A percentile compares a stretch with the other conserved stretches of the same genome.
Conservation (phyloP, 2,888 invertebrate species). For the Yponomeuta evonymella region DNA sequence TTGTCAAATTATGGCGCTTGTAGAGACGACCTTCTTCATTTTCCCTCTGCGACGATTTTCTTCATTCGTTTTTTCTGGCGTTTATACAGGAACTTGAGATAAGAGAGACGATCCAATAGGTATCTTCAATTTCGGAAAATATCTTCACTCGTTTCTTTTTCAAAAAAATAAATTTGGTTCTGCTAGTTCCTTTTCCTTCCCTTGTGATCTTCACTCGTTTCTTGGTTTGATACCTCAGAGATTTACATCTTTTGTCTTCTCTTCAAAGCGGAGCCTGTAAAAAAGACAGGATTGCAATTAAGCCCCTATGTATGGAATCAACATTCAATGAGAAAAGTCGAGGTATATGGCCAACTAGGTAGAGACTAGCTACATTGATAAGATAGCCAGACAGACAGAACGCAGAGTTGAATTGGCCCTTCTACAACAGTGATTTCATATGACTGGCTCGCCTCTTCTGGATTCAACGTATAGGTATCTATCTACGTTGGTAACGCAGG, state of each 20-base stretch:
- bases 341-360: too few relatives aligned
- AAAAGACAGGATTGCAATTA: not conserved
- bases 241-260: not conserved
- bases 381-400: too few relatives aligned
- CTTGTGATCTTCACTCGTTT: conserved; percentile 11
- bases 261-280: not conserved
- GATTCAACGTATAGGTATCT: not conserved
- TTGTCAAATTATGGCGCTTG: conserved; percentile 69
- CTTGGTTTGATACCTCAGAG: not conserved
- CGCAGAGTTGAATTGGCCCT: not conserved
- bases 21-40: not conserved
- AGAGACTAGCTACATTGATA: too few relatives aligned
- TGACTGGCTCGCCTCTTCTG: not conserved
- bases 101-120: too few relatives aligned
- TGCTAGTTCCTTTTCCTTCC: conserved; percentile 11
- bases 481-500: not conserved
- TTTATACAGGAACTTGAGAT: too few relatives aligned
- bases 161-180: not conserved
- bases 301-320: too few relatives aligned
- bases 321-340: too few relatives aligned
- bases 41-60: too few relatives aligned
- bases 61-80: too few relatives aligned
- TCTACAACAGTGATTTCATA: not conserved
- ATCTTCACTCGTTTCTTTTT: too few relatives aligned
- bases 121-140: too few relatives aligned